Conservation (phyloP, 2,888 invertebrate genomes). For the Chromoteleia sp. region DNA sequence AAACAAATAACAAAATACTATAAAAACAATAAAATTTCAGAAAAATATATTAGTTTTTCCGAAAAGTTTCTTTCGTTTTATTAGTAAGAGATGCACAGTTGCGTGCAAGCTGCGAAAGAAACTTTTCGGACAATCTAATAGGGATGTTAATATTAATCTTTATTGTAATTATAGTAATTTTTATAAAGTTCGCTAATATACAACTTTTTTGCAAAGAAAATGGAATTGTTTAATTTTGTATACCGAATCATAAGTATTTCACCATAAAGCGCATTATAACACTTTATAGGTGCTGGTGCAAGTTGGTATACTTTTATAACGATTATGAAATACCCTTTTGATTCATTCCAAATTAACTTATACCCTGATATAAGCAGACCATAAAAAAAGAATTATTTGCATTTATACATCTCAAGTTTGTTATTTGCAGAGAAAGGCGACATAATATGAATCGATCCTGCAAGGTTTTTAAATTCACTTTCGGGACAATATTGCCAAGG, state of each 20-base stretch:
- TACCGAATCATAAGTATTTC: too few relatives aligned
- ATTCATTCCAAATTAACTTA: background rate
- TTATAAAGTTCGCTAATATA: background rate
- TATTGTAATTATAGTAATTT: too few relatives aligned
- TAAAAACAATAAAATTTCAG: too few relatives aligned
- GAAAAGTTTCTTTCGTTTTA: too few relatives aligned
- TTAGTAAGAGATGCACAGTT: too few relatives aligned
- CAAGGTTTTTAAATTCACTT: constrained; percentile 57
- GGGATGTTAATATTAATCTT: too few relatives aligned
- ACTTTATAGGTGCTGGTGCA: constrained; percentile 2
- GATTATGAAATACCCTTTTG: constrained; percentile 14
- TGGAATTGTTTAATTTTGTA: too few relatives aligned
- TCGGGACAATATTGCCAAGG: constrained; percentile 42
- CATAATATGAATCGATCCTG: constrained; percentile 8
- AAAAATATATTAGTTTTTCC: too few relatives aligned
- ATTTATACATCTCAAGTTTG: constrained; percentile 33
- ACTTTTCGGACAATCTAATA: too few relatives aligned
- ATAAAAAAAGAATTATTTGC: constrained; percentile 37
- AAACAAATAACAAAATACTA: too few relatives aligned
- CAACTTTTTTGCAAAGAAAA: too few relatives aligned
- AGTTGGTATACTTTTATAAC: constrained; percentile 10
- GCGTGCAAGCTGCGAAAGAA: too few relatives aligned
- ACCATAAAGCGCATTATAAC: background rate
- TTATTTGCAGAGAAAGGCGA: constrained; percentile 50
- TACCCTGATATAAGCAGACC: background rate